phyloP scores from a whole-genome alignment of 2,797 vertebrate species.

The Halcyon smyrnensis region DNA sequence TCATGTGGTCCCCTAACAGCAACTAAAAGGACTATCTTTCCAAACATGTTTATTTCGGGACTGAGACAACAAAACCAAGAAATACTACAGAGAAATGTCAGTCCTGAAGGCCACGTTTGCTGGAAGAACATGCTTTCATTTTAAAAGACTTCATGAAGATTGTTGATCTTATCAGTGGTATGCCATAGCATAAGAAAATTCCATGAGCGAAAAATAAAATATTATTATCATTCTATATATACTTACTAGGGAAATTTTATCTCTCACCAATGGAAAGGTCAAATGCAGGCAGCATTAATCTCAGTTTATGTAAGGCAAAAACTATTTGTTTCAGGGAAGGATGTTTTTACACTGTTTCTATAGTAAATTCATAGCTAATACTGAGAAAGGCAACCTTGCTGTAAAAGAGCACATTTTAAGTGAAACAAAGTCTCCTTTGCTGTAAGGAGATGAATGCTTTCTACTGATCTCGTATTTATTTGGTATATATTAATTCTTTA shows the following conservation, averaged over 20 bases:
- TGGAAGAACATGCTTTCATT: not conserved
- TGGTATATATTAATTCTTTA: not conserved
- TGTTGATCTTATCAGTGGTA: not conserved
- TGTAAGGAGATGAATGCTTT: not conserved
- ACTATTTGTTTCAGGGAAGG: constrained; percentile 6
- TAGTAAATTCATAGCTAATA: constrained; percentile 10
- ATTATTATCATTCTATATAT: not conserved
- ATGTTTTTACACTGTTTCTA: constrained; percentile 15
- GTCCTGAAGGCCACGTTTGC: not conserved
- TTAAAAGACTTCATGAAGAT: not conserved
- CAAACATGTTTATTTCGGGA: not conserved
- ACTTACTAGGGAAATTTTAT: not conserved
- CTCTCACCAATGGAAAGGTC: not conserved
- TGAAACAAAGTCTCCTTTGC: constrained; percentile 28
- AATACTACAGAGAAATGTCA: not conserved
- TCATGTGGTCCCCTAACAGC: not conserved
- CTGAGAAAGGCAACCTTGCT: constrained; percentile 45
- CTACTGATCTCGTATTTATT: not conserved
- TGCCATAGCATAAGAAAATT: not conserved
- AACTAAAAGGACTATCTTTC: not conserved
- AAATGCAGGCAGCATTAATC: not conserved
- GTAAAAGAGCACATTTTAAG: not conserved
- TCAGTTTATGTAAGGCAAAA: not conserved
- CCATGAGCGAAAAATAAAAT: no score
- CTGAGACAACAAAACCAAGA: not conserved